phyloP scores from a whole-genome alignment of 2,888 invertebrate species.

The Melolontha melolontha region DNA sequence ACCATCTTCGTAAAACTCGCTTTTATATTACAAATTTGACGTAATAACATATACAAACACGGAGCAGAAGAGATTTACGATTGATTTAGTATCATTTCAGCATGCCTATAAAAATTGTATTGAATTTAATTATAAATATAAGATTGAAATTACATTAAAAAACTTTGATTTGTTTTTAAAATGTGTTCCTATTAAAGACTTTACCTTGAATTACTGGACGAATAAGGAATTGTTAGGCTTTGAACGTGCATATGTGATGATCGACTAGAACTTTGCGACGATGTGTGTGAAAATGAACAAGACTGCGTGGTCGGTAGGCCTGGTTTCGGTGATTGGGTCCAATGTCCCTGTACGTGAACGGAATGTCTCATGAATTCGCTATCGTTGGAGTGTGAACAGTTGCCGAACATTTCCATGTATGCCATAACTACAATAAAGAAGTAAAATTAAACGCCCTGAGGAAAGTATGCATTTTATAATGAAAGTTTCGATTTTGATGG shows the following conservation, averaged over 20 bases:
- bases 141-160: too few relatives aligned
- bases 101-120: too few relatives aligned
- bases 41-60: too few relatives aligned
- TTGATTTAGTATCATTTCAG: too few relatives aligned
- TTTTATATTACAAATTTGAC: too few relatives aligned
- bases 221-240: constrained; percentile 52
- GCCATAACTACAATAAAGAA: constrained; percentile 80
- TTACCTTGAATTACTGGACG: constrained; percentile 49
- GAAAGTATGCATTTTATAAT: neutral
- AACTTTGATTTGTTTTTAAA: too few relatives aligned
- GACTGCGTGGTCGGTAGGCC: constrained; percentile 70
- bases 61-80: too few relatives aligned
- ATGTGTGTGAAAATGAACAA: constrained; percentile 68
- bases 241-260: constrained; percentile 58
- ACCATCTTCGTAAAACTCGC: too few relatives aligned
- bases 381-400: constrained; percentile 84
- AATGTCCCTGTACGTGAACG: constrained; percentile 72
- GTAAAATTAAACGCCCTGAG: neutral
- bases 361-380: constrained; percentile 89
- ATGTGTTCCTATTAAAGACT: constrained; percentile 2
- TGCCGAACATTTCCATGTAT: constrained; percentile 96
- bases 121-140: too few relatives aligned
- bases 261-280: constrained; percentile 56
- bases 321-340: constrained; percentile 52
- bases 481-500: neutral